Evolutionary conservation across 1,140 invertebrate genomes (phyloP), one percentile per base, ranked within the genome.

Genomic region (Drosophila micromelanica): DNA sequence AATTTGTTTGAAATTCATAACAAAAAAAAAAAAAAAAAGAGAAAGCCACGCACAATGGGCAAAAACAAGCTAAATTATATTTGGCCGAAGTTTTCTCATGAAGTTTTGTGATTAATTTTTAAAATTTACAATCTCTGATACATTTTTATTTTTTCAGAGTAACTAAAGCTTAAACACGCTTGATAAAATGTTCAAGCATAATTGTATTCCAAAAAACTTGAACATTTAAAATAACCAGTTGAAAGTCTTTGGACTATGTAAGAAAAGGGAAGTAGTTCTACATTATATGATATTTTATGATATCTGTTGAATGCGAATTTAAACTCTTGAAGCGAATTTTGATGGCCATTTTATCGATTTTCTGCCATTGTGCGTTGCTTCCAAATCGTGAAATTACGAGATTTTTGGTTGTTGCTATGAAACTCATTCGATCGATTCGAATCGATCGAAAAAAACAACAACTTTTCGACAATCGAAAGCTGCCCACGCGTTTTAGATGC

Each of bases 401-500:
- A 5, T 43, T 40, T 40, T 32, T 49, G 43, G 13, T 30, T 49
- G 17, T 56, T 64, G 51, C 60, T 51, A 64, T 71, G 40, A 71
- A 57, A 65, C 46, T 15, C 45, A 64, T 64, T 42, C 45, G n/a
- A 48, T 46, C 42, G 42, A 6, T 42, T 51, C 48, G 27, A 48
- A 55, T 40, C 8, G 54, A 54, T 52, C 23, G 23, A 37, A 38
- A 40, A 55, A 12, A 40, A 13, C 27, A 37, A 61, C 57, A 61
- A 48, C 32, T 43, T 46, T 76, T 80, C 59, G 56, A 55, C 70
- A 74, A 74, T 78, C 64, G 59, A 78, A 62, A 78, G 75, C 68
- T 38, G 77, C 77, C 79, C 79, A 82, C 79, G 64, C 80, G 48
- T 45, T 42, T 20, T 73, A 38, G 59, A 54, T 51, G 62, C 59